Base-by-base conservation (phyloP, 2,113 vertebrate genomes). In the Strix uralensis region DNA sequence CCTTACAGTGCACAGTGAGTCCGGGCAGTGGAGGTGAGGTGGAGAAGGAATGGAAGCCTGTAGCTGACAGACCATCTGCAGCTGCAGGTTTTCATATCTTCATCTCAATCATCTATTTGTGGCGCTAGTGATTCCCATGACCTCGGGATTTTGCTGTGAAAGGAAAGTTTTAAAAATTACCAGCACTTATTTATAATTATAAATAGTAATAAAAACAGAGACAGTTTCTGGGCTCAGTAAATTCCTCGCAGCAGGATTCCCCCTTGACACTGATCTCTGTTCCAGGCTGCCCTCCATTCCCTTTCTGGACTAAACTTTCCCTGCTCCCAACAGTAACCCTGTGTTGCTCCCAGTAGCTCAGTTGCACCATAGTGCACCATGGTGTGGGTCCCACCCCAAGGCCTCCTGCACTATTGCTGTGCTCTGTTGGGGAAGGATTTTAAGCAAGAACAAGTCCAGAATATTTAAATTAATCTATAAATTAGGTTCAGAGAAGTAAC, bases 181-280 rank as follows among this genome's bases (percentile, higher is more conserved):
- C 3, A 1, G 90, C 2, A 32, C 81, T 85, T 90, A 91, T 93
- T 91, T 97, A 36, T 88, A 88, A 92, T 94, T 84, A 66, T 75
- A 92, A 88, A 82, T 75, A 85, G 79, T 40, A 96, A 96, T 90
- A 92, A 96, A 95, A 96, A 0, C 62, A 86, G 78, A 94, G 87
- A 87, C 81, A 80, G 86, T 73, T 97, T 93, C 96, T 97, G 93
- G 94, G 92, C 70, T 92, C 74, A 38, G 34, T 90, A 44, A 82
- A 58, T 94, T 91, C 54, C 61, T 92, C 36, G 0, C 81, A 86
- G 92, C 74, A 83, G 81, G 89, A 92, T 90, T 87, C 59, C 90
- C 70, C 62, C 84, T 96, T 94, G 93, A 96, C 84, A 91, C 83
- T 1, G 5, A 38, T 84, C 59, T 84, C 38, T 88, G 75, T 94